These are phyloP conservation scores for Aphelinus certus DNA, from an alignment of 1,140 invertebrate genomes.

Conservation along the genomic window DNA sequence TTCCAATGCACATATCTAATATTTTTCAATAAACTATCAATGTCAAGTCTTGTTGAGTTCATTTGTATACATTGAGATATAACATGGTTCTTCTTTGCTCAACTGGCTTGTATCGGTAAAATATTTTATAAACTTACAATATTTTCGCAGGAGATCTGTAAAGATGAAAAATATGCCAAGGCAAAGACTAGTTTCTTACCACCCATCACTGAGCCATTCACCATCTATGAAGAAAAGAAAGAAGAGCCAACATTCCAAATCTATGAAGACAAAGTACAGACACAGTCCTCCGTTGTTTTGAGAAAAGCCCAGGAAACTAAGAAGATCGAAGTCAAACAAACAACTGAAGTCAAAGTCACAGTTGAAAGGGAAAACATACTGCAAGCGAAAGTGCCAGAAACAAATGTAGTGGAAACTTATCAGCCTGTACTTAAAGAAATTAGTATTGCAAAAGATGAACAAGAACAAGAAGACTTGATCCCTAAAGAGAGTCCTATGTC, in stretches of 20 bases:
- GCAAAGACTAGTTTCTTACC: constrained; percentile 47
- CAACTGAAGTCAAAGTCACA: constrained; percentile 46
- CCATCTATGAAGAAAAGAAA: constrained; percentile 63
- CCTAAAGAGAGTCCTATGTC: constrained; percentile 61
- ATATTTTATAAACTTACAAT: background rate
- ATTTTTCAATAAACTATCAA: too few relatives aligned
- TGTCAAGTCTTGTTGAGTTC: too few relatives aligned
- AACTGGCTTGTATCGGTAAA: background rate
- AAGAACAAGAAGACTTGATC: constrained; percentile 34
- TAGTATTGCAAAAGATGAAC: constrained; percentile 37
- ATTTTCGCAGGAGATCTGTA: constrained; percentile 52
- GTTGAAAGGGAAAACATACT: constrained; percentile 49
- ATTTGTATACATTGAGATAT: too few relatives aligned
- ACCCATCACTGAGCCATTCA: constrained; percentile 64
- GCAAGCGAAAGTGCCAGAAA: background rate
- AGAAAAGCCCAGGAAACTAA: constrained; percentile 55
- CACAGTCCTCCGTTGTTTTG: constrained; percentile 60
- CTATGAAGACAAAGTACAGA: constrained; percentile 74
- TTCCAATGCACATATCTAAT: too few relatives aligned
- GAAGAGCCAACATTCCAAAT: constrained; percentile 70
- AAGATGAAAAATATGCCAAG: constrained; percentile 64
- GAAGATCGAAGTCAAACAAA: constrained; percentile 63
- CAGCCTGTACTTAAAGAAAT: constrained; percentile 49
- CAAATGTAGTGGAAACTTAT: constrained; percentile 34
- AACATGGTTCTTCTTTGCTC: background rate